Percentiles rank a stretch among this genome's conserved stretches.
Evolutionary conservation across 1,140 invertebrate species (phyloP).

Genomic region (Zaprionus davidi): DNA sequence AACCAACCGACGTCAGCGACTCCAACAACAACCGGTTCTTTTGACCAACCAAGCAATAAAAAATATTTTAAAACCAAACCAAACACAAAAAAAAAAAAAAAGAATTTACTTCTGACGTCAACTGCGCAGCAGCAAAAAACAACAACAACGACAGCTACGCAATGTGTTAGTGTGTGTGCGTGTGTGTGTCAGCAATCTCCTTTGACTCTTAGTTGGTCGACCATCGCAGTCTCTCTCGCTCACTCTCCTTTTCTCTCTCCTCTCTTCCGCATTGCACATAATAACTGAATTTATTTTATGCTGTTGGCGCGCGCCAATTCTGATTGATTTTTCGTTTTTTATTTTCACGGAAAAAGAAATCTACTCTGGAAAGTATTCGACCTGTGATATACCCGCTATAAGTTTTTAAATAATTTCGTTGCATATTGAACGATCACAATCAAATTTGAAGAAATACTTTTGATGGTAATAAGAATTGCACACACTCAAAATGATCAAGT

Average conservation of each 20-base stretch:
- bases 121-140: conserved; percentile 47
- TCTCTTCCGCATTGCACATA: conserved; percentile 24
- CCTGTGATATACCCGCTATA: no score
- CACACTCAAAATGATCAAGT: background rate
- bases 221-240: background rate
- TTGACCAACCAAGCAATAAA: conserved; percentile 63
- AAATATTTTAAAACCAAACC: conserved; percentile 42
- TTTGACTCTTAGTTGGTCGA: conserved; percentile 10
- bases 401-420: no score
- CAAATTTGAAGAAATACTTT: no score
- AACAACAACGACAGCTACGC: conserved; percentile 45
- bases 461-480: no score
- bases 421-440: no score
- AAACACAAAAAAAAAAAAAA: conserved; percentile 42
- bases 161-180: conserved; percentile 35
- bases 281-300: conserved; percentile 57
- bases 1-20: conserved; percentile 53
- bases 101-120: conserved; percentile 74
- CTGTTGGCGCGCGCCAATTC: conserved; percentile 51
- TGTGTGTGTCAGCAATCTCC: conserved; percentile 29
- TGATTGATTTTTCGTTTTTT: conserved; percentile 38
- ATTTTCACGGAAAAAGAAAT: conserved; percentile 5
- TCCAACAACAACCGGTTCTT: conserved; percentile 67
- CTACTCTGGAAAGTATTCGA: no score
- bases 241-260: conserved; percentile 1